Conservation (phyloP, 2,888 invertebrate species). For the Caenorhabditis becei region DNA sequence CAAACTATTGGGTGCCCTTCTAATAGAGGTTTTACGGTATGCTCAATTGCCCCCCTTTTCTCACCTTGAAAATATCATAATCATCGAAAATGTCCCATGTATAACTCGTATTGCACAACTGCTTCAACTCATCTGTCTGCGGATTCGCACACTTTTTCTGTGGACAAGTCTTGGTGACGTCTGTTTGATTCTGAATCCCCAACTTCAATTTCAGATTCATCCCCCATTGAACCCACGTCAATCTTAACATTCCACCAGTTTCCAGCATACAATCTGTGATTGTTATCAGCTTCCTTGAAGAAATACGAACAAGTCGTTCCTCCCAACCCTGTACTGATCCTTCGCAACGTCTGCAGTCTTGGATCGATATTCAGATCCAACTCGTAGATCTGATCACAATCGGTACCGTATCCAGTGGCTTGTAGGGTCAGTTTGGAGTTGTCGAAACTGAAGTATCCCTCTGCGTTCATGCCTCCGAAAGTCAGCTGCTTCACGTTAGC, state of each 20-base stretch:
- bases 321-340: constrained; percentile 74
- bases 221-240: constrained; percentile 14
- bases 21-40: neutral
- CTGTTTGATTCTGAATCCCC: constrained; percentile 24
- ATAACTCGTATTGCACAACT: constrained; percentile 75
- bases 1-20: too few relatives aligned
- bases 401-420: constrained; percentile 75
- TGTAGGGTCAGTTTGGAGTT: constrained; percentile 77
- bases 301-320: constrained; percentile 79
- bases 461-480: constrained; percentile 79
- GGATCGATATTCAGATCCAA: constrained; percentile 74
- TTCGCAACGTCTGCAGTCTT: constrained; percentile 58
- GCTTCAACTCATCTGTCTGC: constrained; percentile 61
- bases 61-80: constrained; percentile 77
- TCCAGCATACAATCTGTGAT: constrained; percentile 76
- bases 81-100: constrained; percentile 78
- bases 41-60: too few relatives aligned
- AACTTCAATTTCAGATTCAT: neutral
- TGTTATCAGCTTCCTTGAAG: constrained; percentile 73
- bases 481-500: constrained; percentile 79
- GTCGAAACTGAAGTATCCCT: constrained; percentile 79
- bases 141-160: constrained; percentile 70
- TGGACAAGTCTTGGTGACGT: constrained; percentile 73
- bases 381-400: constrained; percentile 80
- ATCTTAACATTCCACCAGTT: constrained; percentile 74